These are phyloP conservation scores for Drosophila jambulina DNA, from an alignment of 1,140 invertebrate species.

Conservation along the genomic window DNA sequence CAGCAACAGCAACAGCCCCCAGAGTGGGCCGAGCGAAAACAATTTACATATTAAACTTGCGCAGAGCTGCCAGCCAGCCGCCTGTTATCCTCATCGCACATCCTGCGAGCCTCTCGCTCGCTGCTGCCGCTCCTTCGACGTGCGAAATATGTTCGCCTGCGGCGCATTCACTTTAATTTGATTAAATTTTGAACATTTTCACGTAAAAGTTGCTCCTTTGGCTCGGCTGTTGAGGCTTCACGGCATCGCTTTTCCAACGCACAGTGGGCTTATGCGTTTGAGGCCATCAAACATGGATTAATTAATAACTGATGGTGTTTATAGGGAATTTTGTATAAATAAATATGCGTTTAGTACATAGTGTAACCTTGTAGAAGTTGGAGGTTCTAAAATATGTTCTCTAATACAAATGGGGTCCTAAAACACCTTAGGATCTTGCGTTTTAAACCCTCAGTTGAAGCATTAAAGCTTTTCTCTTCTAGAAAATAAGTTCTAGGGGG, in stretches of 20 bases:
- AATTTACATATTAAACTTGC: slow-evolving; percentile 83
- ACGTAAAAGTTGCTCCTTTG: slow-evolving; percentile 82
- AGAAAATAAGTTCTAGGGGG: neutral
- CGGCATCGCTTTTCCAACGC: slow-evolving; percentile 24
- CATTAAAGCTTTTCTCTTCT: neutral
- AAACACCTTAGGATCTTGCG: neutral
- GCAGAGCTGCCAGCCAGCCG: slow-evolving; percentile 60
- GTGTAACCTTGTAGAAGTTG: too few species aligned
- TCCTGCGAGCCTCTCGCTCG: slow-evolving; percentile 16
- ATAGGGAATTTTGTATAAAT: too few species aligned
- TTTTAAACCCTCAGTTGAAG: neutral
- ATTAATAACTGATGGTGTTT: neutral
- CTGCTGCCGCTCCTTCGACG: slow-evolving; percentile 33
- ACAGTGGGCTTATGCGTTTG: neutral
- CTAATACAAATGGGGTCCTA: neutral
- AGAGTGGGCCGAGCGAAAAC: slow-evolving; percentile 61
- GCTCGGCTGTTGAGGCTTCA: slow-evolving; percentile 27
- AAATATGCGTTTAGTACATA: too few species aligned
- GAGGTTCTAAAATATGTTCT: neutral
- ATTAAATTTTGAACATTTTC: slow-evolving; percentile 85
- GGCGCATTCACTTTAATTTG: slow-evolving; percentile 84
- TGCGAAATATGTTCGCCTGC: slow-evolving; percentile 83
- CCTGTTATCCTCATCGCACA: slow-evolving; percentile 50
- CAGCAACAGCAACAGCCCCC: neutral
- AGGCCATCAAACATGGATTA: neutral